A percentile compares a stretch with the other conserved stretches of the same genome.
These are phyloP conservation scores for Trachemys scripta DNA, from an alignment of 2,113 vertebrate species.

Conservation along the genomic window DNA sequence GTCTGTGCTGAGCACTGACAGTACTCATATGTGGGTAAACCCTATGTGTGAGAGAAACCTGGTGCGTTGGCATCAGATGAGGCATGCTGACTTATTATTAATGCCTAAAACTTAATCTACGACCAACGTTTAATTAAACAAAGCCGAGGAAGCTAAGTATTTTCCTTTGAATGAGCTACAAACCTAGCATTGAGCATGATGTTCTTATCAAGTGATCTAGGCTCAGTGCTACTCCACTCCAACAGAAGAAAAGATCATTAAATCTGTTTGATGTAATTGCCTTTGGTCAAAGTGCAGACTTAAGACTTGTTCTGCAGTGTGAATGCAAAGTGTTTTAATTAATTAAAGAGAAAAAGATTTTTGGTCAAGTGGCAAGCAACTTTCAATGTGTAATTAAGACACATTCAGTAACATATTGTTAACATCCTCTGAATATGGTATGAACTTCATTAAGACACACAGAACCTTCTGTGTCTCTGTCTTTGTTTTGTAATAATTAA, in stretches of 20 bases:
- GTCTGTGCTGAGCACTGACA: neutral
- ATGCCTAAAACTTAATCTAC: neutral
- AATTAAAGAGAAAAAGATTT: constrained; percentile 1
- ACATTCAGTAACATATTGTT: neutral
- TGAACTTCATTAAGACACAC: neutral
- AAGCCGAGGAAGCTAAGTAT: neutral
- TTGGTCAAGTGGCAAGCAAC: neutral
- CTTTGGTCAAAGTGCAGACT: neutral
- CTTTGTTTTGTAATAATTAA: neutral
- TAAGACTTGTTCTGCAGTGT: neutral
- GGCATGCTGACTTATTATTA: neutral
- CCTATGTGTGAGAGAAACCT: neutral
- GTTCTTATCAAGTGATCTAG: neutral
- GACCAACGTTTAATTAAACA: neutral
- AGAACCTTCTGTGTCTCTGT: neutral
- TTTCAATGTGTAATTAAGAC: neutral
- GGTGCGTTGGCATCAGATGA: neutral
- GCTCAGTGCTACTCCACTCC: neutral
- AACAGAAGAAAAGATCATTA: neutral
- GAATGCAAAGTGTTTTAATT: constrained; percentile 16
- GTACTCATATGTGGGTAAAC: neutral
- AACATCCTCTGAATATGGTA: neutral
- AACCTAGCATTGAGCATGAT: neutral
- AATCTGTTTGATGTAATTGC: neutral
- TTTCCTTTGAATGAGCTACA: neutral